These are phyloP conservation scores for Andrena hattorfiana DNA, from an alignment of 2,888 invertebrate genomes.

Conservation along the genomic window DNA sequence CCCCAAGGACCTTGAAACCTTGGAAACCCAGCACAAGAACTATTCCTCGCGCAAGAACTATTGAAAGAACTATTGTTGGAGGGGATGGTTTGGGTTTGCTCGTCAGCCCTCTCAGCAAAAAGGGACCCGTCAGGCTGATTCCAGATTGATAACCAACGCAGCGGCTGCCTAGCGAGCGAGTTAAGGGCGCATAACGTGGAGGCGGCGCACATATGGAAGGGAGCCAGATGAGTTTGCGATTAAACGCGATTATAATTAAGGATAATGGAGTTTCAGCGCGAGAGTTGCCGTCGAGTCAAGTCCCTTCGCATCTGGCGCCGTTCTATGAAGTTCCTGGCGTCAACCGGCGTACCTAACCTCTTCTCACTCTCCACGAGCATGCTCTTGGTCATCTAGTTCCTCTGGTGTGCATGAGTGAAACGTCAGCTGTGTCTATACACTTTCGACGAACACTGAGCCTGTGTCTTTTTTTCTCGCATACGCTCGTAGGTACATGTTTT, in stretches of 20 bases:
- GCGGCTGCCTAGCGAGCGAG: constrained; percentile 60
- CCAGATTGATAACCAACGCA: constrained; percentile 77
- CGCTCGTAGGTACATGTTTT: not conserved
- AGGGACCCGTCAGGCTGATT: constrained; percentile 63
- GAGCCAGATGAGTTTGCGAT: constrained; percentile 80
- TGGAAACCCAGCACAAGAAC: too few species aligned
- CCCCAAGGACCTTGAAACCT: too few species aligned
- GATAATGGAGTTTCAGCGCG: constrained; percentile 82
- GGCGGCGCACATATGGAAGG: constrained; percentile 65
- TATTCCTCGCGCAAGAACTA: too few species aligned
- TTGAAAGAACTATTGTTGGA: constrained; percentile 1
- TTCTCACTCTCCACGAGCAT: constrained; percentile 37
- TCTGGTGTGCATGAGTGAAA: constrained; percentile 18
- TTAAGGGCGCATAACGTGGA: constrained; percentile 42
- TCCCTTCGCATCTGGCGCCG: constrained; percentile 75
- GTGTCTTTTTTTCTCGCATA: not conserved
- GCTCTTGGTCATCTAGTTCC: constrained; percentile 64
- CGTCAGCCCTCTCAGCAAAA: constrained; percentile 1
- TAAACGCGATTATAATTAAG: constrained; percentile 84
- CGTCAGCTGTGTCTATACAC: constrained; percentile 4
- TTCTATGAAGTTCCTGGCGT: constrained; percentile 71
- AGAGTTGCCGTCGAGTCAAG: constrained; percentile 75
- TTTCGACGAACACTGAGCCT: constrained; percentile 11
- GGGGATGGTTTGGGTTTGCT: not conserved
- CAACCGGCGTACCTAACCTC: constrained; percentile 35